Evolutionary conservation across 1,140 invertebrate species (phyloP).

Genomic region (Heliconius melpomene): DNA sequence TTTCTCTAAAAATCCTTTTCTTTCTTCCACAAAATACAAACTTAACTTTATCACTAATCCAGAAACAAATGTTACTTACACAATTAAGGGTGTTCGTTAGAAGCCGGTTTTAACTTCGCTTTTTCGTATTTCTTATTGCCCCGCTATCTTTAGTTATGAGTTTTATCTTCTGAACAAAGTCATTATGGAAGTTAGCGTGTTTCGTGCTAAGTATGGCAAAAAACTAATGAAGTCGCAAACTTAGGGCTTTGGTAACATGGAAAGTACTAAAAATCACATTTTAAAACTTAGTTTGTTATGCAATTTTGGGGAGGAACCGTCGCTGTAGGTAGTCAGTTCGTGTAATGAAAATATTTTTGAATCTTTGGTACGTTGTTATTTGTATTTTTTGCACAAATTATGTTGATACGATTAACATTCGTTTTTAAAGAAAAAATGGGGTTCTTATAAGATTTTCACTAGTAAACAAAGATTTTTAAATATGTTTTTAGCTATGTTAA

Average conservation of each 20-base stretch:
- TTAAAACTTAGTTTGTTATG: constrained; percentile 36
- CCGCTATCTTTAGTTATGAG: constrained; percentile 58
- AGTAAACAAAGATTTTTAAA: too few species aligned
- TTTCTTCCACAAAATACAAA: not conserved
- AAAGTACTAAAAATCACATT: constrained; percentile 41
- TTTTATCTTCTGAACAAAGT: constrained; percentile 49
- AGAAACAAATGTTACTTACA: constrained; percentile 9
- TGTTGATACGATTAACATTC: too few species aligned
- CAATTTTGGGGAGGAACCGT: constrained; percentile 28
- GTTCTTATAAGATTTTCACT: too few species aligned
- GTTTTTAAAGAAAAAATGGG: too few species aligned
- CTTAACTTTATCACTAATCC: not conserved
- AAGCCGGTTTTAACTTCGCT: constrained; percentile 12
- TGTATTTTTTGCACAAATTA: too few species aligned
- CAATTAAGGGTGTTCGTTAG: constrained; percentile 8
- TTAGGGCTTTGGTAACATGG: constrained; percentile 36
- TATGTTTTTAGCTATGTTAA: too few species aligned
- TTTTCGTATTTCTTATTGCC: constrained; percentile 52
- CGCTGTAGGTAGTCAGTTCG: constrained; percentile 2
- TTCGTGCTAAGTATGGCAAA: constrained; percentile 41
- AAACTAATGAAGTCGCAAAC: constrained; percentile 42
- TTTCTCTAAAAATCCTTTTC: constrained; percentile 1
- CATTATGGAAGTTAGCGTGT: constrained; percentile 41
- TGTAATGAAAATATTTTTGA: not conserved
- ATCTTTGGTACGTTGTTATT: not conserved